These are phyloP conservation scores for Pampus argenteus DNA, from an alignment of 2,797 vertebrate species.

Conservation along the genomic window DNA sequence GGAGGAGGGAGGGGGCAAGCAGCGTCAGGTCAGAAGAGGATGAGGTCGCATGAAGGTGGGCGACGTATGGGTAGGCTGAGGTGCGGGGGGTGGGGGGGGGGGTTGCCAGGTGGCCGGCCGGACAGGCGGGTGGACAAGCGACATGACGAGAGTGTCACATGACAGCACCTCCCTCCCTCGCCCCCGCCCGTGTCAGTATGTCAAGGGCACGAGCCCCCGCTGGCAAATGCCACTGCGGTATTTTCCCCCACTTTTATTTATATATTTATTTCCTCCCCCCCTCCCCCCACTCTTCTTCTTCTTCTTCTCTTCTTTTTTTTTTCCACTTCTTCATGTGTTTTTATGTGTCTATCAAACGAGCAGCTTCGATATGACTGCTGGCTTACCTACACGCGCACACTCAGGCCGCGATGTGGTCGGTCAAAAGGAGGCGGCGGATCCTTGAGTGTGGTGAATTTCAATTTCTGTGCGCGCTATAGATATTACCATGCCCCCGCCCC, in stretches of 20 bases:
- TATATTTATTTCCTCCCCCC: slow-evolving; percentile 57
- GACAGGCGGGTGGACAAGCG: slow-evolving; percentile 70
- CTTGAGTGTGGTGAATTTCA: slow-evolving; percentile 81
- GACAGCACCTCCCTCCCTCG: slow-evolving; percentile 74
- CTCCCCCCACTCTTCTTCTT: slow-evolving; percentile 12
- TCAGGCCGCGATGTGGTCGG: slow-evolving; percentile 55
- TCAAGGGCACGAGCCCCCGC: slow-evolving; percentile 91
- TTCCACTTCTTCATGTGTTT: slow-evolving; percentile 44
- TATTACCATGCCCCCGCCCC: slow-evolving; percentile 62
- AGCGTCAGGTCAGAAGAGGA: slow-evolving; percentile 92
- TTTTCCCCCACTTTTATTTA: slow-evolving; percentile 57
- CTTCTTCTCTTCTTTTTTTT: slow-evolving; percentile 10
- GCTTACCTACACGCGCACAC: slow-evolving; percentile 61
- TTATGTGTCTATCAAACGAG: slow-evolving; percentile 60
- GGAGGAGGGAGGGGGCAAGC: slow-evolving; percentile 83
- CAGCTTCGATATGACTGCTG: slow-evolving; percentile 64
- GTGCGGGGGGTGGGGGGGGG: not conserved
- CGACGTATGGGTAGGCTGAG: slow-evolving; percentile 75
- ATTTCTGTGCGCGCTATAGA: slow-evolving; percentile 76
- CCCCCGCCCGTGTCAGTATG: slow-evolving; percentile 88
- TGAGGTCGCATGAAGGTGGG: slow-evolving; percentile 89
- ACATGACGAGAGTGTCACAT: slow-evolving; percentile 95
- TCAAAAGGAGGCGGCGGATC: slow-evolving; percentile 78
- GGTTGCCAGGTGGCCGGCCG: slow-evolving; percentile 89
- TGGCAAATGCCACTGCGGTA: slow-evolving; percentile 81